phyloP scores from a whole-genome alignment of 2,797 vertebrate genomes.

The Tadarida brasiliensis region DNA sequence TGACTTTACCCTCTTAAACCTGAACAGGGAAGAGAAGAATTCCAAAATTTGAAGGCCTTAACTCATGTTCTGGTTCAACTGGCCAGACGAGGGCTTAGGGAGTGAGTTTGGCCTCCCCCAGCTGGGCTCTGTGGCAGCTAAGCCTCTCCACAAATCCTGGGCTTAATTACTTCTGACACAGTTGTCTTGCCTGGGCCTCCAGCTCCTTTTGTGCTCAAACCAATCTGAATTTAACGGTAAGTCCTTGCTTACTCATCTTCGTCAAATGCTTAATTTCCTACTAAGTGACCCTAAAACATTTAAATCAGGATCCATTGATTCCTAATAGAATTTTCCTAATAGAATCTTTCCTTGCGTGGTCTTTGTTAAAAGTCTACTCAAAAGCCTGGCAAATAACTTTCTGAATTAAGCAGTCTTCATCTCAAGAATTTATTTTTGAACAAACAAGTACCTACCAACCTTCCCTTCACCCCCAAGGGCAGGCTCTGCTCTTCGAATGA shows the following conservation, averaged over 20 bases:
- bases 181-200: slow-evolving; percentile 80
- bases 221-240: slow-evolving; percentile 79
- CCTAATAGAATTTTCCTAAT: slow-evolving; percentile 23
- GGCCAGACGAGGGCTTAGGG: slow-evolving; percentile 80
- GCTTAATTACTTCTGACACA: slow-evolving; percentile 86
- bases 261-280: slow-evolving; percentile 71
- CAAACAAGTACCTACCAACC: slow-evolving; percentile 28
- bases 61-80: slow-evolving; percentile 75
- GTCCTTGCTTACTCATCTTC: slow-evolving; percentile 76
- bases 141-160: slow-evolving; percentile 85
- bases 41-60: slow-evolving; percentile 77
- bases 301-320: slow-evolving; percentile 43
- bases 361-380: slow-evolving; percentile 45
- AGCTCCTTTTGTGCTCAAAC: slow-evolving; percentile 80
- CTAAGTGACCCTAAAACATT: slow-evolving; percentile 69
- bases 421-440: slow-evolving; percentile 56
- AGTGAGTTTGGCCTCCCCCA: slow-evolving; percentile 80
- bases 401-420: slow-evolving; percentile 38
- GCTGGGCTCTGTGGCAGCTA: slow-evolving; percentile 80
- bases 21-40: slow-evolving; percentile 74
- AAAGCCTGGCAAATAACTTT: neutral
- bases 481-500: neutral
- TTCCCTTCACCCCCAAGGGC: neutral
- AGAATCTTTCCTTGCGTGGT: neutral
- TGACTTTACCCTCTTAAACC: slow-evolving; percentile 76